phyloP scores from a whole-genome alignment of 2,113 vertebrate genomes.

The Sylvilagus bachmani region DNA sequence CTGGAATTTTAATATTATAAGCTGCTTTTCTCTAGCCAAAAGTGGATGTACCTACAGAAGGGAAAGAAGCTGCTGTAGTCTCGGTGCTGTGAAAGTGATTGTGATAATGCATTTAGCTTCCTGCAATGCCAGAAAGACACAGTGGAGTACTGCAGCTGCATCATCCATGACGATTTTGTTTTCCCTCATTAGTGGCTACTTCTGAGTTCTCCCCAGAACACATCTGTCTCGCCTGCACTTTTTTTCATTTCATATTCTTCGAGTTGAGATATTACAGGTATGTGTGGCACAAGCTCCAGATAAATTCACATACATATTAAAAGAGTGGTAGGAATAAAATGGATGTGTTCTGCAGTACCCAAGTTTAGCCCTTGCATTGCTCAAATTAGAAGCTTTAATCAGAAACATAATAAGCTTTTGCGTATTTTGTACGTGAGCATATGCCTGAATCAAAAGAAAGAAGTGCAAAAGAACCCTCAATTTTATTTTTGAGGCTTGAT shows the following conservation, averaged over 20 bases:
- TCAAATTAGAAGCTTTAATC: conserved; percentile 60
- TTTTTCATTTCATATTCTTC: conserved; percentile 40
- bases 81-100: not conserved
- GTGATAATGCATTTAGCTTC: conserved; percentile 15
- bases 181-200: conserved; percentile 63
- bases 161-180: not conserved
- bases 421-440: conserved; percentile 27
- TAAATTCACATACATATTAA: conserved; percentile 68
- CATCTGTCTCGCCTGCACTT: not conserved
- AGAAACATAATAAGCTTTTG: conserved; percentile 52
- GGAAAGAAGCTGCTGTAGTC: not conserved
- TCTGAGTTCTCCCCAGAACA: conserved; percentile 55
- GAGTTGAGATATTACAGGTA: conserved; percentile 38
- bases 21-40: not conserved
- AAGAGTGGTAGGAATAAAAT: conserved; percentile 46
- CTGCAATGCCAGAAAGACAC: not conserved
- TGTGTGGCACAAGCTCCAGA: not conserved
- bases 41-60: not conserved
- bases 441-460: not conserved
- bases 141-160: conserved; percentile 49
- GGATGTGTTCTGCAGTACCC: conserved; percentile 17
- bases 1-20: not conserved
- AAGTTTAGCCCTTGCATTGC: conserved; percentile 54
- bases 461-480: not conserved
- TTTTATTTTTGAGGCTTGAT: conserved; percentile 7